Evolutionary conservation across 2,113 vertebrate genomes (phyloP).

Genomic region (Callipepla squamata): DNA sequence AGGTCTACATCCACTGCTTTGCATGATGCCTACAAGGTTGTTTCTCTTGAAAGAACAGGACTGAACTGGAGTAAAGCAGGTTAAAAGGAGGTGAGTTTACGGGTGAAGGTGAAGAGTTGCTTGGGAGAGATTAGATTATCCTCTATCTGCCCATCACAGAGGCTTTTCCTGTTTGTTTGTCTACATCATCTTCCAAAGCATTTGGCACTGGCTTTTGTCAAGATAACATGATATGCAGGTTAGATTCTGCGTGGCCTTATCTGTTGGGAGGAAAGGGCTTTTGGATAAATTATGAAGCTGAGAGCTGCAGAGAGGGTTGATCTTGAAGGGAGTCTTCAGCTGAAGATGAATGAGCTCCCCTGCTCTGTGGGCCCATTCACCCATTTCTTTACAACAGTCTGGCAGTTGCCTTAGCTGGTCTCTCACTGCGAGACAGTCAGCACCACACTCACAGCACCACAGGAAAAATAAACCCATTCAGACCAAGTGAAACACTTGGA

Average conservation of each 20-base stretch:
- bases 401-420: background rate
- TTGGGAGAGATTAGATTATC: background rate
- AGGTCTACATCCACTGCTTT: background rate
- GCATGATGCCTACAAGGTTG: fast-evolving
- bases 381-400: constrained; percentile 25
- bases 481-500: constrained; percentile 56
- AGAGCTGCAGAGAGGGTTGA: constrained; percentile 2
- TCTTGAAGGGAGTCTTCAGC: constrained; percentile 12
- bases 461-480: constrained; percentile 70
- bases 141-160: background rate
- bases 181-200: background rate
- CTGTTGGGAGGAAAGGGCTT: background rate
- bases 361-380: constrained; percentile 14
- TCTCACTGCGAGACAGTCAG: constrained; percentile 58
- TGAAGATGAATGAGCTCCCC: constrained; percentile 74
- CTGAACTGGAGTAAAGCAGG: background rate
- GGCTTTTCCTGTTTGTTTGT: constrained; percentile 38
- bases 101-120: background rate
- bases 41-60: background rate
- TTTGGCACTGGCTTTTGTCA: background rate
- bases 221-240: background rate
- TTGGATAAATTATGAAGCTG: constrained; percentile 57
- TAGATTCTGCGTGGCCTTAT: constrained; percentile 46
- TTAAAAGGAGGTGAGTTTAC: background rate
- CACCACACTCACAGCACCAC: background rate